phyloP scores from a whole-genome alignment of 2,113 vertebrate genomes.

The Baryphthengus martii region DNA sequence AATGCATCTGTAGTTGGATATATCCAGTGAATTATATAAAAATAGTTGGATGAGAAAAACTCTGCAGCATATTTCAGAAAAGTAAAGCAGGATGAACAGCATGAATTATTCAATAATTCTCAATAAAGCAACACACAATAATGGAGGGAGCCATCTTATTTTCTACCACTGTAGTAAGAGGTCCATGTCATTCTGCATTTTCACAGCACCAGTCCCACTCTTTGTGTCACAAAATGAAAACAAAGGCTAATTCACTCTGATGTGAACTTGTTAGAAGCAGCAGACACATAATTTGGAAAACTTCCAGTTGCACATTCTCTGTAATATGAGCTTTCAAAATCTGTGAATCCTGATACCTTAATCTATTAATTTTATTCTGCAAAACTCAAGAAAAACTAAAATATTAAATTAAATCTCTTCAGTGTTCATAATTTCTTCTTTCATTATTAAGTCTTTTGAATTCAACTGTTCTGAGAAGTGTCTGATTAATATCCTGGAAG shows the following conservation, averaged over 20 bases:
- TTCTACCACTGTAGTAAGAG: neutral
- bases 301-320: neutral
- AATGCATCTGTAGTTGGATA: neutral
- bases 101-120: neutral
- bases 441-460: neutral
- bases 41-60: neutral
- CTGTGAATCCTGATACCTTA: neutral
- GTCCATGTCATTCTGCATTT: neutral
- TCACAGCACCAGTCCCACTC: neutral
- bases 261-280: neutral
- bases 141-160: neutral
- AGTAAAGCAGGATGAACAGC: neutral
- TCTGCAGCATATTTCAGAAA: neutral
- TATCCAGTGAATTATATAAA: neutral
- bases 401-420: neutral
- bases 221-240: slow-evolving; percentile 4
- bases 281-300: slow-evolving; percentile 23
- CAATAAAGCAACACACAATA: neutral
- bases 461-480: neutral
- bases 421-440: neutral
- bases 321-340: neutral
- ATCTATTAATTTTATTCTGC: neutral
- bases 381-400: neutral
- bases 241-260: slow-evolving; percentile 29
- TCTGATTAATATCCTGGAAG: neutral